Evolutionary conservation across 2,888 invertebrate genomes (phyloP).

Genomic region (Trissoscelio sp.): DNA sequence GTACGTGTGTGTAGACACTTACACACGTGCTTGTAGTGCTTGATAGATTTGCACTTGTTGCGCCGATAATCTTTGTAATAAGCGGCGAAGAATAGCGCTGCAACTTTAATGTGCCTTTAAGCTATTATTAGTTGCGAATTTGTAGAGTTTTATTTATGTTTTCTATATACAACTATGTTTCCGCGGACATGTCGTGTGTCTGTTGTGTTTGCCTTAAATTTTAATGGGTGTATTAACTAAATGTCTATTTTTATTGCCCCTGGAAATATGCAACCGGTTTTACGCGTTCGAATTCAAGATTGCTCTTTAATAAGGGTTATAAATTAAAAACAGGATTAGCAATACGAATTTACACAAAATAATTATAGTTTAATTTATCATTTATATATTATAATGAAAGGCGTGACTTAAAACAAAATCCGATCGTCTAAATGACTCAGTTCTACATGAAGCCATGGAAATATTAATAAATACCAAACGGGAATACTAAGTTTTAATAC

Average conservation of each 20-base stretch:
- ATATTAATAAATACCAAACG: too few species aligned
- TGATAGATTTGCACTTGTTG: slow-evolving; percentile 18
- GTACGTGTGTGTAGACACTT: not conserved
- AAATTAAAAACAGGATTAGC: too few species aligned
- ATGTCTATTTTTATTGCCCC: slow-evolving; percentile 12
- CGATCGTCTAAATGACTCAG: too few species aligned
- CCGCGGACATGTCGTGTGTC: too few species aligned
- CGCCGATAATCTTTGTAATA: slow-evolving; percentile 9
- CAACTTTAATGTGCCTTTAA: not conserved
- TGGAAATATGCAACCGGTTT: not conserved
- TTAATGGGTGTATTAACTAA: not conserved
- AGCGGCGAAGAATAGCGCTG: not conserved
- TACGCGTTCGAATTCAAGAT: not conserved
- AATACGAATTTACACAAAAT: too few species aligned
- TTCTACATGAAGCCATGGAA: too few species aligned
- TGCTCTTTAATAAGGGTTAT: not conserved
- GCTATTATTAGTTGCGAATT: slow-evolving; percentile 2
- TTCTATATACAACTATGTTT: too few species aligned
- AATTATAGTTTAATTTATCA: too few species aligned
- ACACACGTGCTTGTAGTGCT: not conserved
- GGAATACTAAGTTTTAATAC: too few species aligned
- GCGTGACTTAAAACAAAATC: too few species aligned
- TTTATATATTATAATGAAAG: too few species aligned
- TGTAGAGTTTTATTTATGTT: too few species aligned
- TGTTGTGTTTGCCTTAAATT: not conserved